Base-by-base conservation (phyloP, 2,797 vertebrate species). In the Lindbergichthys nudifrons region DNA sequence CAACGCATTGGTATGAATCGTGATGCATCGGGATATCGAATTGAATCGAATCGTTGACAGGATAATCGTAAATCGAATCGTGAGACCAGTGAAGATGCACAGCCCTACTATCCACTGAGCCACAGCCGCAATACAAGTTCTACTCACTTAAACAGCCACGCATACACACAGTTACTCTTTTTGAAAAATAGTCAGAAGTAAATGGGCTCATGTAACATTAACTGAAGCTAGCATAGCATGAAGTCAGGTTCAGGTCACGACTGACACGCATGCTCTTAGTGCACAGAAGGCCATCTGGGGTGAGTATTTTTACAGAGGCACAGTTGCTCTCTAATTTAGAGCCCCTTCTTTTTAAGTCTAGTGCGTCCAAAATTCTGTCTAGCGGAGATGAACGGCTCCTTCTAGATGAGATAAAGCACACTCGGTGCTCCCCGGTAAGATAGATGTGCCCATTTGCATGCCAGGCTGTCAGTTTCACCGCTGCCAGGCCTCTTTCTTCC, bases 401-500 rank as follows among this genome's bases (percentile, higher is more conserved):
- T 75, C 81, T 70, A 73, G 87, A 90, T 81, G 88, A 91, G 85
- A 90, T 92, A 88, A 89, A 86, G 81, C 83, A 76, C 90, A 85
- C 75, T 89, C 83, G 72, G 81, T 92, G 88, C 88, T 92, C 79
- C 67, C 80, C 70, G 62, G 58, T 65, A 88, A 92, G 91, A 93
- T 88, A 71, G 88, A 94, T 92, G 87, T 67, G 32, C 76, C 87
- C 81, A 92, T 92, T 91, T 91, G 84, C 88, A 88, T 91, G 77
- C 77, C 59, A 57, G 74, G 73, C 82, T 87, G 79, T 89, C 89
- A 84, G 51, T 81, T 81, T 86, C 74, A 59, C 66, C 57, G 36
- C 75, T 70, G 75, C 79, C 65, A 75, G 59, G 65, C 59, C 71
- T 84, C 69, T n/a, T 62, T 66, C 61, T 76, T 76, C 68, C 53